Base-by-base conservation (phyloP, 2,113 vertebrate genomes). In the Felis chaus region DNA sequence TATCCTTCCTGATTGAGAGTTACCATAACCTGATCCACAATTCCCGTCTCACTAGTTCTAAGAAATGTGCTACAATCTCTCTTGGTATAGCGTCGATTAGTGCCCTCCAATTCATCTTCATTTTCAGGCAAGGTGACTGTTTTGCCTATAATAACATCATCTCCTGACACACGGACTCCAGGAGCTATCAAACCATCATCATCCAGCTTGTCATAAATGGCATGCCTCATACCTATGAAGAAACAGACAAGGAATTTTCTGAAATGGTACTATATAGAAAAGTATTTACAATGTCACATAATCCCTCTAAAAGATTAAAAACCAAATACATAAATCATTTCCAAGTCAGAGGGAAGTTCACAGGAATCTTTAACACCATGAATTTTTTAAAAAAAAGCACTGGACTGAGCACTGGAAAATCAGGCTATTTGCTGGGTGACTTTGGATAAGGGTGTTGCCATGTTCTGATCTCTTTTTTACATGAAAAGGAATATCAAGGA, bases 1-100 rank as follows among this genome's bases (percentile, higher is more conserved):
- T 99, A 99, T 33, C 99, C 99, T 98, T 99, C 99, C 98, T 99
- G 99, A 98, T 99, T 99, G 65, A 99, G 99, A 0, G 99, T 99
- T 45, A 99, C 99, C 99, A 99, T 99, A 88, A 99, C 99, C 98
- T 99, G 99, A 98, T 99, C 99, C n/a, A 99, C 99, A 66, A 99
- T 99, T 15, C 99, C 99, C 0, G 99, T 99, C 98, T 99, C 99
- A 0, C 99, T 99, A 15, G 99, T 99, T 11, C 99, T 99, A 53
- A 99, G 99, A 53, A 99, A 99, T 5, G 99, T 99, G 98, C 99
- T 99, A 73, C 99, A 99, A 98, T 99, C 99, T 55, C 99, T 99
- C 98, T 99, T 99, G 36, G 99, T 99, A 98, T 99, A 99, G 87
- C 99, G 99, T 0, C 99, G 99, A 94, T 99, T 99, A 0, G 99